Percentiles rank a stretch among this genome's conserved stretches.
phyloP scores from a whole-genome alignment of 2,888 invertebrate genomes.

The Drosophila stalkeri region DNA sequence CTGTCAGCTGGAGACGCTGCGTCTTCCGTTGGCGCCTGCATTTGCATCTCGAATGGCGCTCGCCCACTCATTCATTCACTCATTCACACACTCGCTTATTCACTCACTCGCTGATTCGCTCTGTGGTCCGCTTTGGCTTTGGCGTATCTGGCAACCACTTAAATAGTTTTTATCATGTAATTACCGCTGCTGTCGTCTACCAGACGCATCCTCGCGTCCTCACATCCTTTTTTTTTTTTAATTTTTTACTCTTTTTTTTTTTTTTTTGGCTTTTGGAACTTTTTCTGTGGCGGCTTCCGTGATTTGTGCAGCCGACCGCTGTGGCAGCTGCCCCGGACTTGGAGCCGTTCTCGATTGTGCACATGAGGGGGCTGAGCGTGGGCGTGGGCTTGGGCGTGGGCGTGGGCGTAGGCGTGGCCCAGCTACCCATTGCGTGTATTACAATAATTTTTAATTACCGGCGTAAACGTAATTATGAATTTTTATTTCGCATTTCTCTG shows the following conservation, averaged over 20 bases:
- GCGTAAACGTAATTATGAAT: constrained; percentile 86
- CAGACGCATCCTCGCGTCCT: constrained; percentile 68
- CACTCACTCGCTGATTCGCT: neutral
- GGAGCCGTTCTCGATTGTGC: constrained; percentile 19
- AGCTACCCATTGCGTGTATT: constrained; percentile 79
- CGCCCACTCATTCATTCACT: neutral
- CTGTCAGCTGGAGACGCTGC: constrained; percentile 5
- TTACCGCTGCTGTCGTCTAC: constrained; percentile 77
- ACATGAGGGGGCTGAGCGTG: constrained; percentile 60
- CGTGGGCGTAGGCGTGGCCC: constrained; percentile 54
- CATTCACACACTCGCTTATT: neutral
- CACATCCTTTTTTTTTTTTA: constrained; percentile 12
- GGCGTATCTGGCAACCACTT: constrained; percentile 63
- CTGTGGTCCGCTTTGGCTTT: constrained; percentile 9
- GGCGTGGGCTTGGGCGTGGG: constrained; percentile 2
- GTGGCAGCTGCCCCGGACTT: constrained; percentile 53
- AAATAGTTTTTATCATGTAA: constrained; percentile 81
- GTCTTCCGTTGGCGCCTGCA: constrained; percentile 16
- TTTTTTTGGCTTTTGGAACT: constrained; percentile 28
- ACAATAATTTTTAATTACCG: constrained; percentile 86
- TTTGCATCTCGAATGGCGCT: constrained; percentile 9
- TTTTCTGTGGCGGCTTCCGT: constrained; percentile 66
- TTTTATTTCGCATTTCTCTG: constrained; percentile 82
- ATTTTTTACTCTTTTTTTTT: neutral
- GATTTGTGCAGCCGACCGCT: constrained; percentile 74